Evolutionary conservation across 2,113 vertebrate species (phyloP), one percentile per base, ranked within the genome.

Genomic region (Alethe diademata): DNA sequence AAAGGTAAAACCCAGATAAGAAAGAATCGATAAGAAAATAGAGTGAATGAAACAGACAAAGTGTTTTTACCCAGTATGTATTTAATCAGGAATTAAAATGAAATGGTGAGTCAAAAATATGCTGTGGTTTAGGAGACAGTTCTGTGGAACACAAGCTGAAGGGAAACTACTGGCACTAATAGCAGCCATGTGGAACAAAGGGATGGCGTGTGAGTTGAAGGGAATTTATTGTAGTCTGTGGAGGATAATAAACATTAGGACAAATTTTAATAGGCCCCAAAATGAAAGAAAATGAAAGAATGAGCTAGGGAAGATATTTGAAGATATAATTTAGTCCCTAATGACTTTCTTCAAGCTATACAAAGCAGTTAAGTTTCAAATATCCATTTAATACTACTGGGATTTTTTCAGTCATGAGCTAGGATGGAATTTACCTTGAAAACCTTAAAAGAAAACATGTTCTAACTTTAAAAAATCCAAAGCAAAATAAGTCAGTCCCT

Each of bases 271-370:
- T 80, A 78, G 67, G n/a, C 53, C 60, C 23, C 74, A 42, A 92
- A 95, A 86, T 83, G 71, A 87, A 88, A 86, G 58, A 72, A 96
- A 83, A 90, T 47, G 31, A 76, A 95, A 76, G 58, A 86, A 82
- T 70, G 57, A 78, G 35, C 73, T 78, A 65, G 11, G 82, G 35
- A 70, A 92, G 48, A 75, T 84, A 53, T 38, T 90, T 57, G 36
- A 71, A 85, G 36, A 40, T 61, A 67, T 47, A 78, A 35, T 84
- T 94, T 90, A 51, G 57, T 80, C 29, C n/a, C 48, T 88, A 75
- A 86, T 88, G 67, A 42, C 36, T 71, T 90, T 94, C 54, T 94
- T 81, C 36, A 78, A 88, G 64, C 47, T 90, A 35, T 79, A 73
- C 64, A 20, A 64, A 78, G 74, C 43, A 67, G 57, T 86, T 33